Evolutionary conservation across 2,797 vertebrate genomes (phyloP).

Genomic region (Anguilla marmorata): DNA sequence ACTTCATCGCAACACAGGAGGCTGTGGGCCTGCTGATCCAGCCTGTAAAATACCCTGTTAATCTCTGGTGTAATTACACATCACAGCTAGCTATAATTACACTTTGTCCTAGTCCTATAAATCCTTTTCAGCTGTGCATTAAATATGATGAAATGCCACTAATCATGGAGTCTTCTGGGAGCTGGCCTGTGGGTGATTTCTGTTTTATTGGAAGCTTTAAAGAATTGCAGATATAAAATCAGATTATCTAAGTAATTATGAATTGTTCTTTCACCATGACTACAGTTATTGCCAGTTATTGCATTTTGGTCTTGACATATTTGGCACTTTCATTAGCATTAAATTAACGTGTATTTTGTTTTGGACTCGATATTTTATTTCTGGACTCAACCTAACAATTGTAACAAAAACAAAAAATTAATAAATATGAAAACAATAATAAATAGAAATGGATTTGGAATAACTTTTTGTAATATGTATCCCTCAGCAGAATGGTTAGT

Average conservation of each 20-base stretch:
- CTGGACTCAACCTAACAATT: not conserved
- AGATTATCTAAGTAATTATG: not conserved
- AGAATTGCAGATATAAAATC: not conserved
- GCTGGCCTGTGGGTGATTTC: not conserved
- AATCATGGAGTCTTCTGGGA: not conserved
- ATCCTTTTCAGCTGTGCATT: not conserved
- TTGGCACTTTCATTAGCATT: too few species aligned
- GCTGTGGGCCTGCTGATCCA: not conserved
- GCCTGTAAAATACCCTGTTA: not conserved
- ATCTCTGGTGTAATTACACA: not conserved
- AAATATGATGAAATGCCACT: not conserved
- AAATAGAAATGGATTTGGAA: not conserved
- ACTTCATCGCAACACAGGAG: not conserved
- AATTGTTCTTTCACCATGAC: not conserved
- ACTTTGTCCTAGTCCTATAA: not conserved
- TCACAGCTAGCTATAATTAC: conserved; percentile 7
- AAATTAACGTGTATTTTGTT: not conserved
- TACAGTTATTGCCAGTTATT: not conserved
- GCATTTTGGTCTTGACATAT: not conserved
- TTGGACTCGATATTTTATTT: not conserved
- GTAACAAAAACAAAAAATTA: not conserved
- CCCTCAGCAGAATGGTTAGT: not conserved
- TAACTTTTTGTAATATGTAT: not conserved
- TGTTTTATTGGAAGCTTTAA: not conserved
- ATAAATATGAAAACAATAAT: not conserved